Evolutionary conservation across 2,888 invertebrate species (phyloP), one percentile per base, ranked within the genome.

Genomic region (Agrotis exclamationis): DNA sequence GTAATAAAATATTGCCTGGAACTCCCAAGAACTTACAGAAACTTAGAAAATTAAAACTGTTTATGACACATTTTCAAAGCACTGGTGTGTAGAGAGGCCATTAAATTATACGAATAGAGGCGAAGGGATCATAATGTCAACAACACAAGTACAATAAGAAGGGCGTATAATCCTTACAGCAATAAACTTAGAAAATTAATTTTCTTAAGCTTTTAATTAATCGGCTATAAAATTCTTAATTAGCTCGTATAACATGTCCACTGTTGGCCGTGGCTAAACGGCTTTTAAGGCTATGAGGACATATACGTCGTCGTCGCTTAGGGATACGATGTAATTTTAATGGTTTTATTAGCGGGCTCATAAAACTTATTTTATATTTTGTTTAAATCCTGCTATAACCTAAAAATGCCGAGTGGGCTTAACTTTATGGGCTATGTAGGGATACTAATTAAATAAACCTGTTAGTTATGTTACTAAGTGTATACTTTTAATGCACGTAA

Each of bases 161-260:
- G 9, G 16, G 11, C 44, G 13, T 51, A 53, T 44, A 65, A 24
- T 45, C 47, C 18, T 51, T 14, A 39, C 44, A 63, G 28, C 16
- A 2, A 60, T 74, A 58, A 51, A 39, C n/a, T 50, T 50, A n/a
- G 24, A 50, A 54, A 63, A 45, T 48, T 56, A 63, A 59, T 63
- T 80, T 63, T 60, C 51, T 58, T 51, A 50, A 63, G 47, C 6
- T 20, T 50, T 54, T 59, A 62, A 58, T 54, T 59, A 69, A 70
- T 76, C 59, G 64, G 33, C 59, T 11, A 64, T 79, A 65, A 72
- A 81, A 56, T 63, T 20, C 56, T n/a, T 77, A 68, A 82, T 77
- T 68, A 66, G 59, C 56, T 76, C 71, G 56, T 81, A 76, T 47
- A 69, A 16, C 47, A 58, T 16, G 59, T 76, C 56, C 48, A 50